A percentile compares a stretch with the other conserved stretches of the same genome.
Evolutionary conservation across 2,888 invertebrate species (phyloP).

Genomic region (Philereme vetulata): DNA sequence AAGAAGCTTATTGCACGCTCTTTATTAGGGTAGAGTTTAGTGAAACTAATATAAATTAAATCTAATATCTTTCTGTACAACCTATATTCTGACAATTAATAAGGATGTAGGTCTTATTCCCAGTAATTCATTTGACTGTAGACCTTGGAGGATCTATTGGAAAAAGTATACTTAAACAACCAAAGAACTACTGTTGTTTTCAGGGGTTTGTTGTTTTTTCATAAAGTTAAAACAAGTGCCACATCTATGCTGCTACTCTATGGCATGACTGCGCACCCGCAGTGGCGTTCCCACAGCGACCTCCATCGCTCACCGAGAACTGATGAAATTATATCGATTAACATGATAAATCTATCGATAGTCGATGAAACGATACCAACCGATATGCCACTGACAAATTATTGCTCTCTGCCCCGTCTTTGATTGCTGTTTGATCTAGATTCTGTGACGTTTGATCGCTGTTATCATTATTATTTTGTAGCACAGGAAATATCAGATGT

Average conservation of each 20-base stretch:
- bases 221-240: background rate
- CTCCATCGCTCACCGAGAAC: slow-evolving; percentile 75
- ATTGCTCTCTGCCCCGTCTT: slow-evolving; percentile 65
- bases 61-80: too few relatives aligned
- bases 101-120: too few relatives aligned
- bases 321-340: slow-evolving; percentile 83
- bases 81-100: too few relatives aligned
- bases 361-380: slow-evolving; percentile 60
- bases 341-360: slow-evolving; percentile 79
- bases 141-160: too few relatives aligned
- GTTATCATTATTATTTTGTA: slow-evolving; percentile 13
- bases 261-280: slow-evolving; percentile 74
- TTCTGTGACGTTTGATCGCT: slow-evolving; percentile 45
- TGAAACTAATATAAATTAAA: too few relatives aligned
- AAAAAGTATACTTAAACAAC: too few relatives aligned
- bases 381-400: slow-evolving; percentile 78
- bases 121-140: too few relatives aligned
- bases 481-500: slow-evolving; percentile 3
- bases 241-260: slow-evolving; percentile 44
- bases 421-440: slow-evolving; percentile 46
- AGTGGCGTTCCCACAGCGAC: slow-evolving; percentile 79
- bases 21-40: too few relatives aligned
- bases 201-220: too few relatives aligned
- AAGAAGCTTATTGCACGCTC: too few relatives aligned
- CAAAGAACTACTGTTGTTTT: too few relatives aligned